Conservation (phyloP, 2,113 vertebrate species). For the Cebus imitator region DNA sequence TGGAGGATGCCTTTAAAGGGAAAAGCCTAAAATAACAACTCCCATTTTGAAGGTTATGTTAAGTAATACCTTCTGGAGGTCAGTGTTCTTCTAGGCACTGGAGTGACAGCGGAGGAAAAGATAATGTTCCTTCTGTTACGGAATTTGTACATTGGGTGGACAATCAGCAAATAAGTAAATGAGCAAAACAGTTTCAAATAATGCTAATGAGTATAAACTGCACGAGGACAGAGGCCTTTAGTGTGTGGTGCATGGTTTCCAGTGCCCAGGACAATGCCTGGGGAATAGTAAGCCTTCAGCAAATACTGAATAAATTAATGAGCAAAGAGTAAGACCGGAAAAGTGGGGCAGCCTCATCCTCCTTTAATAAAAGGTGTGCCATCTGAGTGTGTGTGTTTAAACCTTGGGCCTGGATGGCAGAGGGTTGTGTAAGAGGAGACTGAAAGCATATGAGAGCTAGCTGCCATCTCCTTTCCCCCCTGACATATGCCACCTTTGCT, state of each 20-base stretch:
- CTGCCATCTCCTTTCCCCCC: not conserved
- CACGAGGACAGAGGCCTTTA: not conserved
- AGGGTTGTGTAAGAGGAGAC: not conserved
- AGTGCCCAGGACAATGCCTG: not conserved
- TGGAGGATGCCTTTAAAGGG: not conserved
- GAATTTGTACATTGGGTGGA: not conserved
- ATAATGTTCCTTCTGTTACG: not conserved
- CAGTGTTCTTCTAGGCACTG: not conserved
- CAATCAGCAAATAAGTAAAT: not conserved
- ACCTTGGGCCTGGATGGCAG: not conserved
- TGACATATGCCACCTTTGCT: not conserved
- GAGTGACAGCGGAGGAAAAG: too few species aligned
- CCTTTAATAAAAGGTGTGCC: not conserved
- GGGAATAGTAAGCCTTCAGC: not conserved
- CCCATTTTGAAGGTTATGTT: not conserved
- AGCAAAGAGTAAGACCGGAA: not conserved
- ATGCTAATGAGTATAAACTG: not conserved
- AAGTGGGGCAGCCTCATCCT: not conserved
- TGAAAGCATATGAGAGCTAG: not conserved
- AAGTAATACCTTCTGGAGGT: not conserved
- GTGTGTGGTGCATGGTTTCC: not conserved
- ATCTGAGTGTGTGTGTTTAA: fast-evolving
- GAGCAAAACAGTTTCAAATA: not conserved
- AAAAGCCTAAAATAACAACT: not conserved
- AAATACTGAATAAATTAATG: not conserved